A percentile compares a stretch with the other conserved stretches of the same genome.
Conservation (phyloP, 2,797 vertebrate species). For the Bovichtus variegatus region DNA sequence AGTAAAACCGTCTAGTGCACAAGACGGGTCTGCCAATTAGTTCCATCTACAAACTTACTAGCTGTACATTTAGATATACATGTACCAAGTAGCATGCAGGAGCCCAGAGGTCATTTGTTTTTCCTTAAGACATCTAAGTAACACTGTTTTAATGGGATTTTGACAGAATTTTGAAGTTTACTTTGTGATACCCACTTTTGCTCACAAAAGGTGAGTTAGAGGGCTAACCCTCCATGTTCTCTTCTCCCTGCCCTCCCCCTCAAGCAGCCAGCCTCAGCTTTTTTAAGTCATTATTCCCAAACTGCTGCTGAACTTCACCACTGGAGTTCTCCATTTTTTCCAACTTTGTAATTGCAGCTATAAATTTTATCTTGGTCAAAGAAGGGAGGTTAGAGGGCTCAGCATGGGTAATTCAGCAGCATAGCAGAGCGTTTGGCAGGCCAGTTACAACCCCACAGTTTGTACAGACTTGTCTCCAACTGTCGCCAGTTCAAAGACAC, state of each 20-base stretch:
- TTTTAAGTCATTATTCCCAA: constrained; percentile 73
- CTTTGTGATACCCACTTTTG: constrained; percentile 50
- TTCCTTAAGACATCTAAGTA: constrained; percentile 37
- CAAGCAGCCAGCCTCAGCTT: constrained; percentile 46
- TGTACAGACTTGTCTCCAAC: constrained; percentile 83
- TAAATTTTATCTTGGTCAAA: constrained; percentile 80
- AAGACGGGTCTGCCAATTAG: constrained; percentile 7
- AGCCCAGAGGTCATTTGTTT: constrained; percentile 26
- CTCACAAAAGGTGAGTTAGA: constrained; percentile 56
- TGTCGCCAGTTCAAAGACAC: constrained; percentile 80
- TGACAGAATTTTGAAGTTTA: constrained; percentile 64
- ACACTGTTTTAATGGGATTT: constrained; percentile 61
- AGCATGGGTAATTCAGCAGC: constrained; percentile 73
- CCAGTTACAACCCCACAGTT: constrained; percentile 78
- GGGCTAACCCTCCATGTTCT: constrained; percentile 35
- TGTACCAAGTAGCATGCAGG: constrained; percentile 12
- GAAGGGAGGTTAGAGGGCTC: constrained; percentile 69
- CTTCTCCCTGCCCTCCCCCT: constrained; percentile 17
- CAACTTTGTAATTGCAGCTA: constrained; percentile 76
- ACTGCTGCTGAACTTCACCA: constrained; percentile 63
- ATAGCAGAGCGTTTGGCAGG: constrained; percentile 69
- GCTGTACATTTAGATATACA: background rate
- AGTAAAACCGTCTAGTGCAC: constrained; percentile 10
- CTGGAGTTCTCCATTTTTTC: constrained; percentile 59
- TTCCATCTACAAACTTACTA: constrained; percentile 16